Evolutionary conservation across 2,797 vertebrate genomes (phyloP).

Genomic region (Melanotaenia pygmaea): DNA sequence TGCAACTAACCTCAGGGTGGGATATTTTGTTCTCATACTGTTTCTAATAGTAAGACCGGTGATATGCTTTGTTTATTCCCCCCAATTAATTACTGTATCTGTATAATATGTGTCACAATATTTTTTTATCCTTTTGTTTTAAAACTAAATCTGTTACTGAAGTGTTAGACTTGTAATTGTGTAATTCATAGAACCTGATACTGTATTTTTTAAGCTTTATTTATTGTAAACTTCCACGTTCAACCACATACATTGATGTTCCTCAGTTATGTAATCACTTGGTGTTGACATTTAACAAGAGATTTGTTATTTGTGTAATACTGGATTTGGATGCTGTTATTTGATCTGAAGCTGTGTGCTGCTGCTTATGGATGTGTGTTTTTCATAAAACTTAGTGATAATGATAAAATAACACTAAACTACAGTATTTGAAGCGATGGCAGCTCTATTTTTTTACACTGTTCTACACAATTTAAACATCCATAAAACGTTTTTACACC

Average conservation of each 20-base stretch:
- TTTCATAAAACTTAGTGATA: not conserved
- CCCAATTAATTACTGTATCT: conserved; percentile 10
- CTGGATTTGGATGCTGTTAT: conserved; percentile 20
- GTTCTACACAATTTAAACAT: not conserved
- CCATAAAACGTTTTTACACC: not conserved
- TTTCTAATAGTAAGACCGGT: not conserved
- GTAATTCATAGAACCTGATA: not conserved
- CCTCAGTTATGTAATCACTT: not conserved
- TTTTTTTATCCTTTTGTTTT: conserved; percentile 1
- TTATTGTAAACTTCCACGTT: conserved; percentile 12
- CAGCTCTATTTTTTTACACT: conserved; percentile 21
- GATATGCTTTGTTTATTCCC: too few species aligned
- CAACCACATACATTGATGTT: conserved; percentile 1
- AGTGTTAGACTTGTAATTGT: not conserved
- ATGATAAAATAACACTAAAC: not conserved
- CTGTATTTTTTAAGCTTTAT: conserved; percentile 21
- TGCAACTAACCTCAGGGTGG: conserved; percentile 18
- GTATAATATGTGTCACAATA: not conserved
- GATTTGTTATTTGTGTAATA: conserved; percentile 7
- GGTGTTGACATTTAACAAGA: conserved; percentile 32
- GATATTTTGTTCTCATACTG: not conserved
- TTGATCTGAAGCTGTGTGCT: conserved; percentile 15
- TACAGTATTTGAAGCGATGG: conserved; percentile 3
- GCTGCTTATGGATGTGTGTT: not conserved
- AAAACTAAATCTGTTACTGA: not conserved